Evolutionary conservation across 1,140 invertebrate genomes (phyloP), one percentile per base, ranked within the genome.

Genomic region (Ceratosolen solmsi): DNA sequence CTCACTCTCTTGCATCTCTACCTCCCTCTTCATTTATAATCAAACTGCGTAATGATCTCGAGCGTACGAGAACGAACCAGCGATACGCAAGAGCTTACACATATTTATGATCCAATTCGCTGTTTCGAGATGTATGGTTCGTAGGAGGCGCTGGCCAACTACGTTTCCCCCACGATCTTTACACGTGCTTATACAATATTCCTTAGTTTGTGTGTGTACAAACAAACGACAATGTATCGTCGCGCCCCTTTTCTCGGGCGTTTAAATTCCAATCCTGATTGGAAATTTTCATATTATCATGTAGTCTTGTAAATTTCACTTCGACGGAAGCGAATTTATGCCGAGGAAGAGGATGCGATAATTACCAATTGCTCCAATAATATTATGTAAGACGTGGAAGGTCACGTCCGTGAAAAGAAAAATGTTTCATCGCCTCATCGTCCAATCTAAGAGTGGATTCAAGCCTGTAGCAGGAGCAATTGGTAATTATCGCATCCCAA

Each of bases 111-210:
- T 17, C 60, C 60, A 36, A 36, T 65, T 65, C 60, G 36, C 33
- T 3, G 60, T 22, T 36, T 54, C 3, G 20, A 65, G 60, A 65
- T 65, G 20, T 36, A 36, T n/a, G 36, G 60, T 65, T 36, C 30
- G 30, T 65, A 36, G 30, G 60, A 65, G 60, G 60, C 60, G 60
- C 60, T 65, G 60, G 60, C 20, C 36, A 65, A 65, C 60, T 30
- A 36, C 60, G 8, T 1, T 36, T 20, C 8, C 22, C 56, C 30
- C 13, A 13, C 11, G 60, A 65, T 65, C 60, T 36, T 33, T 36
- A 36, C 60, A 65, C 17, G 60, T 65, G 33, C 30, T 11, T 63
- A 63, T 33, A 63, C 27, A 63, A 63, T 63, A 63, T 63, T 63
- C 58, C 25, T 25, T 63, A 30, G 58, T 33, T 63, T 27, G 33